Percentiles rank a stretch among this genome's conserved stretches.
Evolutionary conservation across 2,888 invertebrate species (phyloP).

Genomic region (Acanthopleura granulata): DNA sequence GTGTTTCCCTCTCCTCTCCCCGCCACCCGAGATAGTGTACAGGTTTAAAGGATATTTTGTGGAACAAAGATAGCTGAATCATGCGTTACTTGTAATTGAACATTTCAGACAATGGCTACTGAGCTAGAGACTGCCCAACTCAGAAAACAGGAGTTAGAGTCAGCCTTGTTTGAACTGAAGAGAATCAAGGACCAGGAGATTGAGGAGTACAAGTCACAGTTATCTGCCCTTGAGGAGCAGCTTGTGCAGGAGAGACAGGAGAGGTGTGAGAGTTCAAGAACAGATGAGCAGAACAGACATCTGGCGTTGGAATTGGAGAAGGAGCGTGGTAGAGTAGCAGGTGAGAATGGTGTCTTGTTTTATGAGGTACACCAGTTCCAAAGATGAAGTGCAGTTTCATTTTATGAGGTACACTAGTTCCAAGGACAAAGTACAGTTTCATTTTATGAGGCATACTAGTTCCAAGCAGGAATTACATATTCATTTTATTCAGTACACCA

Average conservation of each 20-base stretch:
- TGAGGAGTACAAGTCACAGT: slow-evolving; percentile 44
- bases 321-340: slow-evolving; percentile 67
- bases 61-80: too few relatives aligned
- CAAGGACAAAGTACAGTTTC: too few relatives aligned
- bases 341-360: slow-evolving; percentile 33
- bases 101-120: slow-evolving; percentile 44
- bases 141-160: slow-evolving; percentile 47
- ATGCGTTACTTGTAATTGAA: too few relatives aligned
- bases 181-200: slow-evolving; percentile 42
- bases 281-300: slow-evolving; percentile 52
- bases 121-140: slow-evolving; percentile 49
- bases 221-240: slow-evolving; percentile 45
- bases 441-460: too few relatives aligned
- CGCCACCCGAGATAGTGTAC: too few relatives aligned
- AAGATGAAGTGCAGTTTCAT: too few relatives aligned
- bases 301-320: slow-evolving; percentile 67
- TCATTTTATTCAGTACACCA: too few relatives aligned
- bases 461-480: too few relatives aligned
- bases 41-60: too few relatives aligned
- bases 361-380: too few relatives aligned
- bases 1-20: too few relatives aligned
- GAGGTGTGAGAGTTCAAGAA: slow-evolving; percentile 38
- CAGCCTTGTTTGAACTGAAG: slow-evolving; percentile 43
- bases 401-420: too few relatives aligned
- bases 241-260: slow-evolving; percentile 36